Base-by-base conservation (phyloP, 2,113 vertebrate genomes). In the Phylloscopus trochilus region DNA sequence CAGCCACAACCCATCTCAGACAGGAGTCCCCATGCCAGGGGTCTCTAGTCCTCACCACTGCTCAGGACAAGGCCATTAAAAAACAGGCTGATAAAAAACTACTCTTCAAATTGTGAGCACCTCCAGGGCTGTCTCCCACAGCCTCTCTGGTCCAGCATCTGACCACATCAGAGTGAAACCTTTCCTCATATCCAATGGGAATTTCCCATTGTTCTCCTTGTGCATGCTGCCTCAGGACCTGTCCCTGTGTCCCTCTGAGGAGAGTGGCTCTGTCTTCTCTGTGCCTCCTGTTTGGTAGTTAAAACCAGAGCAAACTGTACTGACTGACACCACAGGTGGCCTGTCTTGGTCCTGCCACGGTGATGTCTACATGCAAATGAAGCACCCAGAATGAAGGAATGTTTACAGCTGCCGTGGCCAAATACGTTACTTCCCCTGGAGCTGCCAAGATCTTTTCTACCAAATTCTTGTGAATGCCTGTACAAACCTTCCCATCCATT, bases 1-100 rank as follows among this genome's bases (percentile, higher is more conserved):
- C 27, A 64, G 55, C 46, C n/a, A 33, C 17, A 15, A 4, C 62
- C 35, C 2, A 0, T 15, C 21, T 31, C 0, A 1, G 46, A 7
- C 35, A 52, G 20, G 52, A 39, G 15, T 27, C 33, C 24, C 39
- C 30, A 11, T 20, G 12, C 13, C 4, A 2, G 31, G 31, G 8
- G 11, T 51, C 37, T 76, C 31, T 28, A 13, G 21, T 59, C 43
- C 60, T 35, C 43, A 23, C 31, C 33, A 11, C 35, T 75, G 41
- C 81, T 67, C 56, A 31, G 39, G 69, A 68, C 47, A 70, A 69
- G 19, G 60, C 66, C 28, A 5, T 44, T 41, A 33, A 69, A 33
- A 69, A 74, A 20, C 51, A 74, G 35, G 28, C 20, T 87, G 69
- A 35, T 75, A 8, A 17, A 69, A 78, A 55, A 11, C 22, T 13